Evolutionary conservation across 2,888 invertebrate species (phyloP), one percentile per base, ranked within the genome.

Genomic region (Sminthurides aquaticus): DNA sequence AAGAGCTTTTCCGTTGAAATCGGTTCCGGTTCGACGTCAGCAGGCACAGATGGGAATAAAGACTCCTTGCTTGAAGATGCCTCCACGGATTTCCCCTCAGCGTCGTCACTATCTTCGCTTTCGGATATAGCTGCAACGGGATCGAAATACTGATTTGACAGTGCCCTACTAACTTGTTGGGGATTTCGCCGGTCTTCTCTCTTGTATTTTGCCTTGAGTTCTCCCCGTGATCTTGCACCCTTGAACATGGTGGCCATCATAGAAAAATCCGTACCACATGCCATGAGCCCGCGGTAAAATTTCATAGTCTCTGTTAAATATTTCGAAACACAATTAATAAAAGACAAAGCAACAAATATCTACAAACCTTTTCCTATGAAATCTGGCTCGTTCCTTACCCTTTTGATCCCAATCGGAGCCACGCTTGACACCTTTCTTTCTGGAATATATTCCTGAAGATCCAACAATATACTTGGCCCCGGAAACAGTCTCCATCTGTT

Each of bases 181-280:
- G 83, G 80, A 79, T 91, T 91, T 0, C 84, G 78, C 76, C 85
- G 83, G 77, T 96, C 96, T 78, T 97, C 97, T 75, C 89, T 89
- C 77, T 94, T 94, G 77, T 91, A 97, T 80, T 97, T 97, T 29
- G 89, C 80, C 79, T 96, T 96, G 11, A 97, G 81, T 75, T 96
- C 94, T 62, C 85, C 81, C 18, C 96, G 80, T 0, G 85, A 86
- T 66, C 95, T 82, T 52, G 85, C 85, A 0, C 91, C 88, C 80
- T 95, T 94, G 52, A 91, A 80, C 59, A 86, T 84, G 67, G 86
- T 83, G 91, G 97, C 95, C 60, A 94, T 80, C 60, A 94, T 80
- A 3, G 90, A 86, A 79, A 97, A 97, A 81, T 97, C 96, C 0
- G 95, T 93, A 0, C 96, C 96, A 59, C 95, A 84, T 8, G 88